Evolutionary conservation across 2,888 invertebrate species (phyloP), one percentile per base, ranked within the genome.

Genomic region (Baccha elongata): DNA sequence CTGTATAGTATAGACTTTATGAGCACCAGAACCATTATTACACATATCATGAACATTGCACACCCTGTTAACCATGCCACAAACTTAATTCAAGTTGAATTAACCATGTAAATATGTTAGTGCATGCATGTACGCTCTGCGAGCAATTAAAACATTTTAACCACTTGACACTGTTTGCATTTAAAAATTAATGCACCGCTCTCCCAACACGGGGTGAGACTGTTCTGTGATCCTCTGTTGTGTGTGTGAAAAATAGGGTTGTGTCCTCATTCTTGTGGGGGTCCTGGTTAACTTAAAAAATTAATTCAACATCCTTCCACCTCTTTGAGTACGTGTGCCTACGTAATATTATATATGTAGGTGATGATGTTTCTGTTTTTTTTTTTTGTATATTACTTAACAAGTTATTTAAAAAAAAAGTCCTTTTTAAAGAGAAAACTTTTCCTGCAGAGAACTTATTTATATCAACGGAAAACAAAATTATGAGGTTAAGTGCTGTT

Each of bases 91-190:
- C 83, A 78, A 83, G 76, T 78, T 72, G 83, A 83, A 83, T 83
- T 83, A 83, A 78, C 83, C 68, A 68, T 78, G 76, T 78, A 83
- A 83, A 83, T 83, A 83, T 83, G 76, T 78, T 73, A 76, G 72
- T 78, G 72, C 62, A 78, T 68, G 83, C 83, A 72, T 73, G 78
- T 68, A 73, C 72, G 83, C 83, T 78, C 44, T 35, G 48, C 68
- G 72, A 72, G 83, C 83, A 76, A 78, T 83, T 83, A 83, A 83
- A 83, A 73, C 83, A 78, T 83, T 76, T 83, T 83, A 83, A 83
- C 83, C 83, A 83, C 83, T 83, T 83, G 83, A 83, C 83, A 83
- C 83, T 83, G 78, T 83, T 83, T 68, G 76, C 83, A 68, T 76
- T 83, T 55, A 83, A 78, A 78, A 76, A 83, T 78, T 78, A 73